phyloP scores from a whole-genome alignment of 1,140 invertebrate genomes.

The Planococcus citri region DNA sequence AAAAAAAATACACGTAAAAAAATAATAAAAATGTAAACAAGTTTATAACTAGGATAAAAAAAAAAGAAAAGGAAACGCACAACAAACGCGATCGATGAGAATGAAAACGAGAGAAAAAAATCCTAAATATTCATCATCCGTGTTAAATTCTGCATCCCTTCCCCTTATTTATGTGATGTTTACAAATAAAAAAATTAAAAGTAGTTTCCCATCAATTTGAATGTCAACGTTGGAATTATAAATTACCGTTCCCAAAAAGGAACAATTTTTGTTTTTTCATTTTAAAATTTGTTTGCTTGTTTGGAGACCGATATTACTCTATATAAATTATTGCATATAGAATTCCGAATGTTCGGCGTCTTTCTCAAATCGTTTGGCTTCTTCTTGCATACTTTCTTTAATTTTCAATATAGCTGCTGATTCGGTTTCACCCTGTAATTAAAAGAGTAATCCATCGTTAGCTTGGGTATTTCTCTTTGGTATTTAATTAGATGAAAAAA shows the following conservation, averaged over 20 bases:
- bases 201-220: neutral
- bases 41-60: neutral
- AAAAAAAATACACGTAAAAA: neutral
- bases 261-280: too few relatives aligned
- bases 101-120: neutral
- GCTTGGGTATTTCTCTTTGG: too few relatives aligned
- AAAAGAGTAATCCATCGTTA: neutral
- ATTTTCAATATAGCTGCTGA: conserved; percentile 98
- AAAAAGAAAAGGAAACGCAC: too few relatives aligned
- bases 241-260: neutral
- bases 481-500: too few relatives aligned
- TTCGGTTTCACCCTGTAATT: conserved; percentile 68
- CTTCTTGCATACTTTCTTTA: conserved; percentile 99
- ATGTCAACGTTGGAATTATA: neutral
- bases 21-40: conserved; percentile 4
- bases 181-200: neutral
- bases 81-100: neutral
- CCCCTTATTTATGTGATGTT: neutral
- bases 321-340: conserved; percentile 57
- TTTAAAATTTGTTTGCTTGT: too few relatives aligned
- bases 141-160: too few relatives aligned
- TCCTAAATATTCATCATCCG: too few relatives aligned
- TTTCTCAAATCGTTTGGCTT: conserved; percentile 98
- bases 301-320: neutral
- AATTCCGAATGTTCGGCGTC: conserved; percentile 93